Evolutionary conservation across 2,797 vertebrate species (phyloP).

Genomic region (Gallinago nigripennis): DNA sequence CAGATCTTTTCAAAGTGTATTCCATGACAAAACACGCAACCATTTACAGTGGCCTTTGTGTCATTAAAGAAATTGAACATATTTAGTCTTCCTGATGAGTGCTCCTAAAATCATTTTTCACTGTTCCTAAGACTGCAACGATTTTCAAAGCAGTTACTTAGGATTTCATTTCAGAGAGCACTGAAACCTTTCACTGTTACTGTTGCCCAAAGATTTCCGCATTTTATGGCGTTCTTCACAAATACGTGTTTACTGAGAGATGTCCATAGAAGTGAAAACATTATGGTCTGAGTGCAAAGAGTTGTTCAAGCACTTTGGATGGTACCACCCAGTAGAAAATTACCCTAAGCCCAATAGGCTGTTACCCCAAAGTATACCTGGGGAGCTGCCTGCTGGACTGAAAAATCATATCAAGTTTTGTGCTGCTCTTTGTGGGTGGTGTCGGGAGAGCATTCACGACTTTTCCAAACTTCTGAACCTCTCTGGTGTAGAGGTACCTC

Average conservation of each 20-base stretch:
- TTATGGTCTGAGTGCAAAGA: neutral
- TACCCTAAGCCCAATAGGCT: neutral
- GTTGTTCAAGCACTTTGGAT: neutral
- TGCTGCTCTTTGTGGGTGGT: neutral
- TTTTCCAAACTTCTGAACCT: neutral
- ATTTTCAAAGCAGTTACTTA: neutral
- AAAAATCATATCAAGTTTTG: neutral
- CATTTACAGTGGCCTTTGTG: neutral
- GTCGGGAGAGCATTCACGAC: neutral
- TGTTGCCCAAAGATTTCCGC: neutral
- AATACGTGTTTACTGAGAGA: neutral
- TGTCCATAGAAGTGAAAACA: neutral
- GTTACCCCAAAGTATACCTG: rapidly evolving
- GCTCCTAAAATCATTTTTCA: neutral
- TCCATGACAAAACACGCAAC: neutral
- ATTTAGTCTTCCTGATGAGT: neutral
- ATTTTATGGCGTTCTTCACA: neutral
- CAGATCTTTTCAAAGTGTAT: constrained; percentile 8
- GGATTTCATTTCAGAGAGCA: neutral
- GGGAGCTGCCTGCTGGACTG: neutral
- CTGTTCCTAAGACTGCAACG: neutral
- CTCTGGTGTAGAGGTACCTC: neutral
- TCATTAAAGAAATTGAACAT: constrained; percentile 18
- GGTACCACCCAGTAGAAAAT: neutral
- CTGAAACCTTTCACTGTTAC: neutral